Percentiles rank a stretch among this genome's conserved stretches.
Evolutionary conservation across 2,113 vertebrate genomes (phyloP).

Genomic region (Stictonetta naevosa): DNA sequence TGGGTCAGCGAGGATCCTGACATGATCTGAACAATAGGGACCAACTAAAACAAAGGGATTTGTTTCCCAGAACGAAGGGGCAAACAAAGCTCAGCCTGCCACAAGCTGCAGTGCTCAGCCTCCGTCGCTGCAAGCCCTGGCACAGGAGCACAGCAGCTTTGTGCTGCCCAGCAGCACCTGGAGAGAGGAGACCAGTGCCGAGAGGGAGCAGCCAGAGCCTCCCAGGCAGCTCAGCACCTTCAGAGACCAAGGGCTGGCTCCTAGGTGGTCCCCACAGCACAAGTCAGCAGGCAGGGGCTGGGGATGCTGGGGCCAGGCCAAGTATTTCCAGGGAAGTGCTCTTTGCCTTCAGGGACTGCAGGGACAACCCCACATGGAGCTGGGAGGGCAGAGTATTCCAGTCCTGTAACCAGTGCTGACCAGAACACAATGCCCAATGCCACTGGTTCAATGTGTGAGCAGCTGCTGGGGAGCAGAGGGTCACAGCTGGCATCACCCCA

Average conservation of each 20-base stretch:
- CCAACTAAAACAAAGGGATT: not conserved
- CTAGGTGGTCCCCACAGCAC: not conserved
- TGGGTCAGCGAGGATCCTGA: not conserved
- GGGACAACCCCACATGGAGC: not conserved
- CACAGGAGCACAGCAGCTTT: not conserved
- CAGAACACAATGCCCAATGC: not conserved
- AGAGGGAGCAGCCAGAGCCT: not conserved
- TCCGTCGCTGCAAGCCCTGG: not conserved
- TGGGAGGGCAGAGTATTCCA: not conserved
- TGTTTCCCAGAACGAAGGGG: not conserved
- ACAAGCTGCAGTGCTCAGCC: not conserved
- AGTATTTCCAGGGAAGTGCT: not conserved
- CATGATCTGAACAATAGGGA: not conserved
- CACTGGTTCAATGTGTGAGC: not conserved
- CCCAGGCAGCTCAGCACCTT: no score
- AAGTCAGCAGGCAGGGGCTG: not conserved
- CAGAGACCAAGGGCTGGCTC: no score
- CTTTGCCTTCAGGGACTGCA: not conserved
- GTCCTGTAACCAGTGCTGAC: not conserved
- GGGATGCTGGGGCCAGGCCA: not conserved
- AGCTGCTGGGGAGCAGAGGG: not conserved
- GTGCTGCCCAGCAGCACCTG: not conserved
- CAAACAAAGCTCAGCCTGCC: constrained; percentile 74
- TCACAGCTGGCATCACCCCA: not conserved
- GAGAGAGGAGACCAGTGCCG: not conserved